Conservation (phyloP, 2,888 invertebrate species). For the Thumatha senex region DNA sequence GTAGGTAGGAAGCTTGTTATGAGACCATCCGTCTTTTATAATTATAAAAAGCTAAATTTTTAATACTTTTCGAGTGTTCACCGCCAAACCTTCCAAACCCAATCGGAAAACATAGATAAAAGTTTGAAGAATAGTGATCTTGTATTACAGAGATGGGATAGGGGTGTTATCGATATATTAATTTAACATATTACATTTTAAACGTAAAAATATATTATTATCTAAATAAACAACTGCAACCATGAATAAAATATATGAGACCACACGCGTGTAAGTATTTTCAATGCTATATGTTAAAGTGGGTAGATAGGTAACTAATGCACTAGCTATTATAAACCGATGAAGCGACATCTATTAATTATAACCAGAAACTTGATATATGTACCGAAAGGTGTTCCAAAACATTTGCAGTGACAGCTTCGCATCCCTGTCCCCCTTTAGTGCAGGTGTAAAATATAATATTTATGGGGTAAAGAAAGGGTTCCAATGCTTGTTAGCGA, state of each 20-base stretch:
- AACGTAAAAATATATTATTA: too few relatives aligned
- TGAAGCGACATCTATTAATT: constrained; percentile 28
- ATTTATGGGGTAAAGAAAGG: constrained; percentile 79
- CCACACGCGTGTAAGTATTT: constrained; percentile 19
- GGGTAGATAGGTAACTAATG: constrained; percentile 14
- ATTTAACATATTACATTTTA: too few relatives aligned
- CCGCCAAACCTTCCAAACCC: too few relatives aligned
- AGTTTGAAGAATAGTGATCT: too few relatives aligned
- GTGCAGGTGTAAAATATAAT: constrained; percentile 81
- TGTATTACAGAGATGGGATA: too few relatives aligned
- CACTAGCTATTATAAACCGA: constrained; percentile 25
- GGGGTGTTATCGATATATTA: too few relatives aligned
- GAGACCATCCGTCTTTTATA: too few relatives aligned
- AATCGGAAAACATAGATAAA: too few relatives aligned
- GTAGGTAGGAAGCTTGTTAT: too few relatives aligned
- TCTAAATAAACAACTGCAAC: too few relatives aligned
- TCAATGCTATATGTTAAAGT: constrained; percentile 26
- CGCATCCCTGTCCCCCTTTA: constrained; percentile 43
- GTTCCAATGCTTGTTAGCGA: constrained; percentile 77
- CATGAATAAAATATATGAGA: neutral
- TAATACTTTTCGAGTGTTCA: too few relatives aligned
- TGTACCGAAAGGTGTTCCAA: constrained; percentile 29
- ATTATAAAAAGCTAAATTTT: too few relatives aligned
- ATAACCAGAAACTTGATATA: constrained; percentile 16
- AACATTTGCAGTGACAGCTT: constrained; percentile 33